A percentile compares a stretch with the other conserved stretches of the same genome.
phyloP scores from a whole-genome alignment of 2,888 invertebrate genomes.

The Tenodera sinensis region DNA sequence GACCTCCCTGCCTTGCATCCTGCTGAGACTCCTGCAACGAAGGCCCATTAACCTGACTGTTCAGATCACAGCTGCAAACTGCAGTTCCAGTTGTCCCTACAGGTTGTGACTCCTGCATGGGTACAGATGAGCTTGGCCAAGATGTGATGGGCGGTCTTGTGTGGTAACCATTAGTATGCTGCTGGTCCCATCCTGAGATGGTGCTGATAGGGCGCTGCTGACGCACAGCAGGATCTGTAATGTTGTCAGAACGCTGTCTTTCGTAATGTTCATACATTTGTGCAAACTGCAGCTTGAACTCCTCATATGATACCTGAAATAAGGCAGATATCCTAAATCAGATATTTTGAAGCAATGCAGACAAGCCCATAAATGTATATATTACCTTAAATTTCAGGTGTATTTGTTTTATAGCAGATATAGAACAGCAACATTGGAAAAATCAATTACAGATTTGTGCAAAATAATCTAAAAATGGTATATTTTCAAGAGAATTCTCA shows the following conservation, averaged over 20 bases:
- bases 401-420: no score
- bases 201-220: slow-evolving; percentile 93
- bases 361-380: slow-evolving; percentile 2
- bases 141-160: slow-evolving; percentile 35
- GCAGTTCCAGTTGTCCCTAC: neutral
- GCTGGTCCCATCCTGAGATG: slow-evolving; percentile 89
- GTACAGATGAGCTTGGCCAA: slow-evolving; percentile 8
- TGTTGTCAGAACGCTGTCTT: slow-evolving; percentile 87
- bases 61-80: slow-evolving; percentile 31
- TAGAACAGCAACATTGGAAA: no score
- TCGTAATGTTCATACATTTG: slow-evolving; percentile 98
- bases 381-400: neutral
- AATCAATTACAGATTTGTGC: no score
- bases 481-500: no score
- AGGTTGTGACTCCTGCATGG: slow-evolving; percentile 6
- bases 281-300: slow-evolving; percentile 94
- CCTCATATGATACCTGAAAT: slow-evolving; percentile 88
- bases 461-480: no score
- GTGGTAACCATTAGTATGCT: slow-evolving; percentile 41
- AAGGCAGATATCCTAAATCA: neutral
- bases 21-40: neutral
- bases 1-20: neutral
- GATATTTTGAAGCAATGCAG: slow-evolving; percentile 7
- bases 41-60: neutral
- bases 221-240: slow-evolving; percentile 89